Evolutionary conservation across 1,140 invertebrate species (phyloP).

Genomic region (Aleiodes sp.): DNA sequence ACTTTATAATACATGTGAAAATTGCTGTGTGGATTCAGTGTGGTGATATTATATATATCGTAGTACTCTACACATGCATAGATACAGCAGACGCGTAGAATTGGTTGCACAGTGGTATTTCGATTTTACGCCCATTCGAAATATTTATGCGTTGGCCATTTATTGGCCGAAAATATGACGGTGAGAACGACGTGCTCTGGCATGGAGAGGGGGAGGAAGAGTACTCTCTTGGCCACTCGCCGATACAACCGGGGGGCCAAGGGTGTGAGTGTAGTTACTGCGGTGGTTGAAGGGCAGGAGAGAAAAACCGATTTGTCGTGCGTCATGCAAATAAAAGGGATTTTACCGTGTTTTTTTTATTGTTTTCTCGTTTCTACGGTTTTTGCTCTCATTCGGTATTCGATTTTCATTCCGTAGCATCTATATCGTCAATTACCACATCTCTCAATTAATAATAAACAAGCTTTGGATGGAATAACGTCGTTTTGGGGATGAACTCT

Average conservation of each 20-base stretch:
- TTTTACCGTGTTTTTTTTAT: conserved; percentile 7
- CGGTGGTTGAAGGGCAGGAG: background rate
- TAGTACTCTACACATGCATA: conserved; percentile 29
- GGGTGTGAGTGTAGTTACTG: background rate
- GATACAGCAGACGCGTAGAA: too few relatives aligned
- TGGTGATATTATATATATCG: conserved; percentile 6
- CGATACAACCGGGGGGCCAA: background rate
- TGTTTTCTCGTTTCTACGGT: background rate
- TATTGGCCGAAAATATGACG: conserved; percentile 36
- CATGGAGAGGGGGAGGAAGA: too few relatives aligned
- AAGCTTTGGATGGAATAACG: background rate
- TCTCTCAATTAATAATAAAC: background rate
- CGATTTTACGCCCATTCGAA: conserved; percentile 30
- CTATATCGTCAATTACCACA: background rate
- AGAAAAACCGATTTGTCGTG: conserved; percentile 13
- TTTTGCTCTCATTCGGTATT: background rate
- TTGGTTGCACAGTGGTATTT: conserved; percentile 25
- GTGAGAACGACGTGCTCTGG: conserved; percentile 24
- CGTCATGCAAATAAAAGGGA: conserved; percentile 14
- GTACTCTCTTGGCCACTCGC: background rate
- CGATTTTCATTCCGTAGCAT: background rate
- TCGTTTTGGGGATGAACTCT: background rate
- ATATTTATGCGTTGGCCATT: conserved; percentile 37
- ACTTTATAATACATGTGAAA: conserved; percentile 6
- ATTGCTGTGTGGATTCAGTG: conserved; percentile 6